Evolutionary conservation across 2,113 vertebrate genomes (phyloP).

Genomic region (Cavia aperea): DNA sequence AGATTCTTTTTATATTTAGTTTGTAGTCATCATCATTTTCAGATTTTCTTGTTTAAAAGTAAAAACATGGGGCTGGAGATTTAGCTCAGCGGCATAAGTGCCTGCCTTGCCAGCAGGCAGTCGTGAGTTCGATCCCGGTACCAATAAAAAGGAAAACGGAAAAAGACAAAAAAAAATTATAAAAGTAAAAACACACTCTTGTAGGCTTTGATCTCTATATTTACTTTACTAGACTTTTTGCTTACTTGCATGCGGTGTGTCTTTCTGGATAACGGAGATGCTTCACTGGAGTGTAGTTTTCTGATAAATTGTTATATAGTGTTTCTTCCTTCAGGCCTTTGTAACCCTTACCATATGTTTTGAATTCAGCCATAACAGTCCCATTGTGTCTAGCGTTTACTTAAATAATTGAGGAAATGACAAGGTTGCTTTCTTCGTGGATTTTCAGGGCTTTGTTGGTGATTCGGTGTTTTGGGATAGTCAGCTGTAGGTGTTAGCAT

Average conservation of each 20-base stretch:
- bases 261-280: background rate
- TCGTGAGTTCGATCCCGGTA: too few relatives aligned
- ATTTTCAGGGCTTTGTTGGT: background rate
- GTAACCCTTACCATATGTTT: background rate
- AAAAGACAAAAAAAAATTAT: background rate
- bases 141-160: too few relatives aligned
- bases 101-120: too few relatives aligned
- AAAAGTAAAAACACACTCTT: background rate
- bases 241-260: background rate
- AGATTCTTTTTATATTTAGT: constrained; percentile 27
- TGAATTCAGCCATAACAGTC: background rate
- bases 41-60: background rate
- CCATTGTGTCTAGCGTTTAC: background rate
- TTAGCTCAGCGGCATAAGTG: too few relatives aligned
- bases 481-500: constrained; percentile 14
- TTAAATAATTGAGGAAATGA: background rate
- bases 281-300: constrained; percentile 15
- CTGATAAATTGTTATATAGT: background rate
- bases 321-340: background rate
- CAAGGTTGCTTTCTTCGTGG: background rate
- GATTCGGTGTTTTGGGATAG: background rate
- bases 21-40: background rate
- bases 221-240: background rate
- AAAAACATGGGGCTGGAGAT: background rate
- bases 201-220: background rate